Percentiles rank a stretch among this genome's conserved stretches.
Evolutionary conservation across 2,797 vertebrate species (phyloP).

Genomic region (Anguilla pacifica): DNA sequence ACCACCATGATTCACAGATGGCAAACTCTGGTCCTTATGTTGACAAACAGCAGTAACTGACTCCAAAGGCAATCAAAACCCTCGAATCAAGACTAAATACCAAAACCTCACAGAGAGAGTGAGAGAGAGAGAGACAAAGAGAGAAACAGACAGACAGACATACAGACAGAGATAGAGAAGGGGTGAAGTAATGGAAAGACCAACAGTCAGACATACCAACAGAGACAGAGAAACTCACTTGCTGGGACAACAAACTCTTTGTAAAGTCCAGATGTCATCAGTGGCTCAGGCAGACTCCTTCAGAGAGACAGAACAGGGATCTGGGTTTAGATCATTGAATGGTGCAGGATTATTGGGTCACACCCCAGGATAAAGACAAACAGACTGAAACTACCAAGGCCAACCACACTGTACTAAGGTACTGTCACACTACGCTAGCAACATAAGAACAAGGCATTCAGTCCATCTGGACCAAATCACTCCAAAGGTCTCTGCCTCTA

Average conservation of each 20-base stretch:
- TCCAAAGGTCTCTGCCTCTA: background rate
- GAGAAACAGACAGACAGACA: background rate
- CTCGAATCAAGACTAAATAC: no score
- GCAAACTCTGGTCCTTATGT: no score
- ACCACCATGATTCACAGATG: no score
- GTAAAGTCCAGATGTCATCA: constrained; percentile 96
- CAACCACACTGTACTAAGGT: background rate
- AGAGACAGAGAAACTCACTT: constrained; percentile 78
- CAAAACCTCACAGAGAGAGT: background rate
- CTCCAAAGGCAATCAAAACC: no score
- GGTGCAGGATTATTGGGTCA: background rate
- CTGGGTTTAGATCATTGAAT: background rate
- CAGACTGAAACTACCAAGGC: background rate
- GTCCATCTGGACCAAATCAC: background rate
- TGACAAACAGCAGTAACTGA: no score
- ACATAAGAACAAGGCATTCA: background rate
- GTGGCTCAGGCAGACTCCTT: constrained; percentile 94
- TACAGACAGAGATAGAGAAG: no score
- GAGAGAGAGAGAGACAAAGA: background rate
- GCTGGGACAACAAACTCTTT: constrained; percentile 92
- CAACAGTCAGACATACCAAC: background rate
- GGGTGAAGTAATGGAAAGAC: background rate
- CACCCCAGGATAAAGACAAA: background rate
- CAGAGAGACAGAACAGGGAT: constrained; percentile 47
- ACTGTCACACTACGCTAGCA: background rate